Percentiles rank a stretch among this genome's conserved stretches.
phyloP scores from a whole-genome alignment of 2,888 invertebrate species.

The Stomorhina lunata region DNA sequence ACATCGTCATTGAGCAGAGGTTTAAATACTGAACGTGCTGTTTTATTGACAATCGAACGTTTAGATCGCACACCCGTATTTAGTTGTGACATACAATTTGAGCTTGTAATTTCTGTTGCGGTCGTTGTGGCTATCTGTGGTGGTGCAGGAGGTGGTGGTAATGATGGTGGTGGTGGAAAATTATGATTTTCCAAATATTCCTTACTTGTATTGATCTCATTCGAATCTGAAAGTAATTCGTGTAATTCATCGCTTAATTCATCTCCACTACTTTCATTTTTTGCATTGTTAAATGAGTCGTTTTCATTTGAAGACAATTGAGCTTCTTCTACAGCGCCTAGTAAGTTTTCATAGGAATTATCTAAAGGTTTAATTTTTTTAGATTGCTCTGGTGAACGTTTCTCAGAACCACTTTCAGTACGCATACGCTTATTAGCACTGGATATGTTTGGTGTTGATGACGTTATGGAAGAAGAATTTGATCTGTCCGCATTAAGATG shows the following conservation, averaged over 20 bases:
- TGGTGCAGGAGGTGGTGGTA: neutral
- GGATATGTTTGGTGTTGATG: slow-evolving; percentile 29
- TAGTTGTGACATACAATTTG: slow-evolving; percentile 46
- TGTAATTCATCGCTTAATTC: slow-evolving; percentile 75
- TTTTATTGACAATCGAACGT: slow-evolving; percentile 60
- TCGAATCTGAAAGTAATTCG: slow-evolving; percentile 69
- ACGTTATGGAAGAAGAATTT: slow-evolving; percentile 20
- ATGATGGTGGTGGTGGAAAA: slow-evolving; percentile 3
- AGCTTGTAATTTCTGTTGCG: slow-evolving; percentile 25
- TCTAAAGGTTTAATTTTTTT: slow-evolving; percentile 76
- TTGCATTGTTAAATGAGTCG: slow-evolving; percentile 30
- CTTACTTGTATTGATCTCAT: slow-evolving; percentile 43
- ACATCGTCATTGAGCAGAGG: slow-evolving; percentile 78
- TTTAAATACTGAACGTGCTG: slow-evolving; percentile 72
- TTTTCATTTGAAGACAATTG: slow-evolving; percentile 7
- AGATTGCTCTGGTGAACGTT: slow-evolving; percentile 80
- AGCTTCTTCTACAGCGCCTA: neutral
- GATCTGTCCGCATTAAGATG: slow-evolving; percentile 73
- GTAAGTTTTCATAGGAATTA: slow-evolving; percentile 20
- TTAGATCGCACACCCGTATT: slow-evolving; percentile 59
- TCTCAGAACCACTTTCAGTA: slow-evolving; percentile 84
- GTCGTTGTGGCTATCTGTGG: neutral
- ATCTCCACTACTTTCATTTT: slow-evolving; percentile 70
- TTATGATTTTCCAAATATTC: slow-evolving; percentile 30
- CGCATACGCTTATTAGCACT: slow-evolving; percentile 80